Conservation (phyloP, 1,140 invertebrate species). For the Lineus longissimus region DNA sequence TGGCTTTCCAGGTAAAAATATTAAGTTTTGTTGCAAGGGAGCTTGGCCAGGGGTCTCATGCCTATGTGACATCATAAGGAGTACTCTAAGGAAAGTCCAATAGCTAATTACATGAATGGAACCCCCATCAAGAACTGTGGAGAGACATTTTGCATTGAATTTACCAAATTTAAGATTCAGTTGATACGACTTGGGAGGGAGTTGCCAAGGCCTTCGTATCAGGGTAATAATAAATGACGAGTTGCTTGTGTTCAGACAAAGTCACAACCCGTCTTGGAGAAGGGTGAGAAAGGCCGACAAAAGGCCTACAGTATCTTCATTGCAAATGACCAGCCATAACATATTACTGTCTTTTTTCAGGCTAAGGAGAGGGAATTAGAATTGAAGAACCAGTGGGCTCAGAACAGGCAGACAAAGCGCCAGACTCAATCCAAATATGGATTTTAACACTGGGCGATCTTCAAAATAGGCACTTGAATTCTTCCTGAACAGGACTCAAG, state of each 20-base stretch:
- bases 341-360: no score
- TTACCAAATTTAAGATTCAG: neutral
- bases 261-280: no score
- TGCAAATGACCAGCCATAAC: no score
- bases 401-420: conserved; percentile 74
- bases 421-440: conserved; percentile 67
- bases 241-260: no score
- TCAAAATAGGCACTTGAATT: neutral
- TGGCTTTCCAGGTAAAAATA: conserved; percentile 72
- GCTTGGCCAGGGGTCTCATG: neutral
- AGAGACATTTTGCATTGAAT: neutral
- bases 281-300: no score
- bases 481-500: no score
- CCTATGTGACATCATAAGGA: neutral
- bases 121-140: neutral
- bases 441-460: conserved; percentile 38
- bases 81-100: no score
- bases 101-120: neutral
- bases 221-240: no score
- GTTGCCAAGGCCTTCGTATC: no score
- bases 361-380: conserved; percentile 91
- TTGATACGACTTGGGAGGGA: neutral
- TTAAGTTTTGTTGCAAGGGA: neutral
- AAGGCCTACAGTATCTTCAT: no score
- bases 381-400: conserved; percentile 88